Conservation (phyloP, 2,888 invertebrate genomes). For the Drosophila nigricruria region DNA sequence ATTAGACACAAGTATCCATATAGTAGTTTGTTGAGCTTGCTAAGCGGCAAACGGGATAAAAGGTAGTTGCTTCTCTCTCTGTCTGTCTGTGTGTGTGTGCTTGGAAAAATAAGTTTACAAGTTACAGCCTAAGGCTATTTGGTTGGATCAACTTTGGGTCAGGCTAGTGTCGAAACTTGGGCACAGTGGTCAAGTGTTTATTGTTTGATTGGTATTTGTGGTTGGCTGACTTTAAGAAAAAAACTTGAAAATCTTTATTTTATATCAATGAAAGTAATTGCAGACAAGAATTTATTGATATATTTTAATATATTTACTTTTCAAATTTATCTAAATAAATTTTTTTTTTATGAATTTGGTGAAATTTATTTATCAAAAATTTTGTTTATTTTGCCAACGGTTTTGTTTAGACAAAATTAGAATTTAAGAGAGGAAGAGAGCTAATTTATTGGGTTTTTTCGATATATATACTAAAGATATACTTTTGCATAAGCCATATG, state of each 20-base stretch:
- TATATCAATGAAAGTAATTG: neutral
- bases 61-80: constrained; percentile 43
- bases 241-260: neutral
- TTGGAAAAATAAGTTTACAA: constrained; percentile 70
- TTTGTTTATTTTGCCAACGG: neutral
- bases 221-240: neutral
- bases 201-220: neutral
- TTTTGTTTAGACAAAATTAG: no score
- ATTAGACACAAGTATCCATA: constrained; percentile 52
- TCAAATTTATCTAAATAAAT: neutral
- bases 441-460: no score
- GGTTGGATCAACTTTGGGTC: constrained; percentile 66
- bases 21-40: constrained; percentile 32
- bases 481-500: no score
- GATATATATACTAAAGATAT: no score
- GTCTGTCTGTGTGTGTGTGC: constrained; percentile 30
- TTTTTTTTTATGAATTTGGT: neutral
- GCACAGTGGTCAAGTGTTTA: constrained; percentile 47
- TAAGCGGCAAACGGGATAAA: constrained; percentile 62
- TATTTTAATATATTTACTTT: neutral
- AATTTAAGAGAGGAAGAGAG: no score
- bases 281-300: neutral
- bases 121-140: constrained; percentile 75
- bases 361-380: neutral
- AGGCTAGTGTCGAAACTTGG: constrained; percentile 17